Evolutionary conservation across 2,113 vertebrate species (phyloP).

Genomic region (Strigops habroptila): DNA sequence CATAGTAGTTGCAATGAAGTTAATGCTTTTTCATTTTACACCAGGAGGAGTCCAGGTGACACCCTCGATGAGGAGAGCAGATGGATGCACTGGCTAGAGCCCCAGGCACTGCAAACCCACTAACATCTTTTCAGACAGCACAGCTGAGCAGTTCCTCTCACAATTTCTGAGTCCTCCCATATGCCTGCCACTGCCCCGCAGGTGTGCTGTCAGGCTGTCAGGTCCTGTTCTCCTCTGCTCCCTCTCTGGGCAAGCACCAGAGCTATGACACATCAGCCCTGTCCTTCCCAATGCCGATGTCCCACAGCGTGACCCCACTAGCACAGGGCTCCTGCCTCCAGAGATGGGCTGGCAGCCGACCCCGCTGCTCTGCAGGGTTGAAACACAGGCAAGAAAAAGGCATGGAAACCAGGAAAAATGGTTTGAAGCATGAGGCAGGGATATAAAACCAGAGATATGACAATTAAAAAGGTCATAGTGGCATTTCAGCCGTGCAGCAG

Average conservation of each 20-base stretch:
- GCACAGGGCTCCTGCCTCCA: neutral
- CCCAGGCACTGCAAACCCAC: neutral
- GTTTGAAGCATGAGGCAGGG: neutral
- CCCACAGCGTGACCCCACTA: rapidly evolving
- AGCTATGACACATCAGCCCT: neutral
- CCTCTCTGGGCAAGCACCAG: rapidly evolving
- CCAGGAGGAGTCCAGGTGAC: neutral
- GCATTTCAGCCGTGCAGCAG: neutral
- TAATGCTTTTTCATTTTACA: neutral
- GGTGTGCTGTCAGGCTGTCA: neutral
- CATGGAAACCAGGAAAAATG: neutral
- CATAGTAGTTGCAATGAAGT: neutral
- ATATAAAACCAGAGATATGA: neutral
- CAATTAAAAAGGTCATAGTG: neutral
- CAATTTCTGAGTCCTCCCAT: neutral
- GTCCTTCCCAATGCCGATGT: rapidly evolving
- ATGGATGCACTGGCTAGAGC: neutral
- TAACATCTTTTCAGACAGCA: neutral
- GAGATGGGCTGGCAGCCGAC: neutral
- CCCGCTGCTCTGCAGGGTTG: neutral
- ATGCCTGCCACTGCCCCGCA: neutral
- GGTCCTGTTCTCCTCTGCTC: neutral
- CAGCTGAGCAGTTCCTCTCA: neutral
- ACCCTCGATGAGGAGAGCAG: neutral
- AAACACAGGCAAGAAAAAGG: rapidly evolving